Evolutionary conservation across 2,888 invertebrate genomes (phyloP).

Genomic region (Argyra leucocephala): DNA sequence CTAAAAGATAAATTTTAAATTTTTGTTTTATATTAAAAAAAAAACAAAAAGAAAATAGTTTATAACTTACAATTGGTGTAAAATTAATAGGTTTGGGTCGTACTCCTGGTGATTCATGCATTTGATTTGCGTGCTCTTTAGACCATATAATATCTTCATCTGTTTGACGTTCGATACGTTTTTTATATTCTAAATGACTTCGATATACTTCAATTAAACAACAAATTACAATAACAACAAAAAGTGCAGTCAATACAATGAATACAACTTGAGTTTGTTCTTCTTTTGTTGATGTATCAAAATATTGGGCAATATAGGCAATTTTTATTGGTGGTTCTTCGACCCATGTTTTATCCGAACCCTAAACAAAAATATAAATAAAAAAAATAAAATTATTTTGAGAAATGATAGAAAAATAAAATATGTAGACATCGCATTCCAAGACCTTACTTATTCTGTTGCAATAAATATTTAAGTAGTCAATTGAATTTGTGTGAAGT

Average conservation of each 20-base stretch:
- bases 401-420: too few relatives aligned
- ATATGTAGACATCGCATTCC: too few relatives aligned
- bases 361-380: slow-evolving; percentile 44
- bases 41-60: background rate
- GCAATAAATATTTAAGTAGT: too few relatives aligned
- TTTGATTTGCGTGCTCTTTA: slow-evolving; percentile 62
- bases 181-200: slow-evolving; percentile 63
- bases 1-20: slow-evolving; percentile 25
- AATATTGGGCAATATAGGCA: slow-evolving; percentile 64
- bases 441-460: too few relatives aligned
- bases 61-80: slow-evolving; percentile 44
- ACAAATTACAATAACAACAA: slow-evolving; percentile 58
- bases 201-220: slow-evolving; percentile 67
- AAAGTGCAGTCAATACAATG: slow-evolving; percentile 64
- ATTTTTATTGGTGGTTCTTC: slow-evolving; percentile 71
- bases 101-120: slow-evolving; percentile 51
- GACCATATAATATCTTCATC: slow-evolving; percentile 65
- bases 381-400: background rate
- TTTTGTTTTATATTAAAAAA: background rate
- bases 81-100: slow-evolving; percentile 43
- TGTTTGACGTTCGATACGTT: slow-evolving; percentile 62
- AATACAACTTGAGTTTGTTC: slow-evolving; percentile 74
- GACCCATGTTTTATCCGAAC: slow-evolving; percentile 71
- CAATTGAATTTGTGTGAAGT: too few relatives aligned
- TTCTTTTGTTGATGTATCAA: slow-evolving; percentile 65